A percentile compares a stretch with the other conserved stretches of the same genome.
Conservation (phyloP, 2,113 vertebrate genomes). For the Hemichromis elongatus region DNA sequence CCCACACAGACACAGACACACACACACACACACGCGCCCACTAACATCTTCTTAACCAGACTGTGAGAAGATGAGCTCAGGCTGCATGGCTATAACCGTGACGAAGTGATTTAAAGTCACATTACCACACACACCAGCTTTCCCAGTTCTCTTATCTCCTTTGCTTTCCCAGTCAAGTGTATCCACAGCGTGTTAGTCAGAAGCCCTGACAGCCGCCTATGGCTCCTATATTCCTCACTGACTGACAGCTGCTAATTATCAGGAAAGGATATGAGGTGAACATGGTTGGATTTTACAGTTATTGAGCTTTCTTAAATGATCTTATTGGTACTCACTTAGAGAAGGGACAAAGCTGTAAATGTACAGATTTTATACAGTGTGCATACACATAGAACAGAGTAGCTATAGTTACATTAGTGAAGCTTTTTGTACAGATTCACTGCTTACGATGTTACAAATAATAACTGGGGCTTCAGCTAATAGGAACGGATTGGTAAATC, state of each 20-base stretch:
- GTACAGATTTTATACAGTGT: neutral
- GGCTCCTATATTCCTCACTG: conserved; percentile 7
- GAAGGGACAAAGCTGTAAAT: neutral
- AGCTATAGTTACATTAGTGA: neutral
- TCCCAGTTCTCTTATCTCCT: conserved; percentile 4
- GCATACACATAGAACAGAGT: neutral
- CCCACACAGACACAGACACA: neutral
- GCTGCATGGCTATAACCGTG: conserved; percentile 15
- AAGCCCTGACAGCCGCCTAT: neutral
- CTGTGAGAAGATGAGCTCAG: conserved; percentile 7
- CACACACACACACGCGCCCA: neutral
- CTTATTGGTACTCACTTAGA: neutral
- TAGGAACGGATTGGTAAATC: neutral
- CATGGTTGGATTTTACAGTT: neutral
- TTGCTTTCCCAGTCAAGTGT: conserved; percentile 12
- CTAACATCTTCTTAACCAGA: neutral
- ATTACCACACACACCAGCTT: neutral
- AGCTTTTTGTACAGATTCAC: neutral
- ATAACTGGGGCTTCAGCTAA: neutral
- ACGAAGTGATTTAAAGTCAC: conserved; percentile 47
- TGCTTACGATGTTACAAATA: neutral
- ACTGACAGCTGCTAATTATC: conserved; percentile 3
- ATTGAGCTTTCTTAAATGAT: neutral
- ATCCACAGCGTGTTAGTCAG: neutral
- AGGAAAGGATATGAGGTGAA: neutral